Evolutionary conservation across 2,797 vertebrate genomes (phyloP).

Genomic region (Heteromormyrus szaboi): DNA sequence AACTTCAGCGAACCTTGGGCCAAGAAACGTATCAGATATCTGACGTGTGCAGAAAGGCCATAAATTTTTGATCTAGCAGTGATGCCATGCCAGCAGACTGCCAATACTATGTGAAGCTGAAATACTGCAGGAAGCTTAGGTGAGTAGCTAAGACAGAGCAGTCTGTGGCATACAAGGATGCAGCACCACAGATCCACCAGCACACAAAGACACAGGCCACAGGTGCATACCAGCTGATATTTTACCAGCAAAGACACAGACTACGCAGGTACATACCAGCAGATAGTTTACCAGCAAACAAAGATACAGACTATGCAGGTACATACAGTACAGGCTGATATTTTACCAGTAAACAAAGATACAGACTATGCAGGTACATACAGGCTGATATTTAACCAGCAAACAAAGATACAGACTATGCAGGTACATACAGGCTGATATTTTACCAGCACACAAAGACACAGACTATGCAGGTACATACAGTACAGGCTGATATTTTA

Average conservation of each 20-base stretch:
- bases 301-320: neutral
- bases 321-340: neutral
- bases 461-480: neutral
- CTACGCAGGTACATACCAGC: neutral
- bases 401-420: neutral
- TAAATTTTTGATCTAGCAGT: neutral
- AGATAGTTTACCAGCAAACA: neutral
- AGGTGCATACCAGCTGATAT: neutral
- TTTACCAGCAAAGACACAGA: neutral
- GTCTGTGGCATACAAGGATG: neutral
- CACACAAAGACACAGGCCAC: neutral
- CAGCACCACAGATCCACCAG: neutral
- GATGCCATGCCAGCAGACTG: neutral
- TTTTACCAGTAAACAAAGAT: neutral
- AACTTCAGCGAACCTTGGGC: conserved; percentile 36
- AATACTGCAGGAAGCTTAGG: neutral
- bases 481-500: neutral
- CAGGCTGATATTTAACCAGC: neutral
- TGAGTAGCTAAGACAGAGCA: neutral
- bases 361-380: neutral
- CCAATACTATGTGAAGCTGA: neutral
- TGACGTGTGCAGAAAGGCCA: neutral
- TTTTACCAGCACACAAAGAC: neutral
- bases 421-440: neutral
- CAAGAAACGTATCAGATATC: neutral